Evolutionary conservation across 2,113 vertebrate genomes (phyloP).

Genomic region (Ranitomeya variabilis): DNA sequence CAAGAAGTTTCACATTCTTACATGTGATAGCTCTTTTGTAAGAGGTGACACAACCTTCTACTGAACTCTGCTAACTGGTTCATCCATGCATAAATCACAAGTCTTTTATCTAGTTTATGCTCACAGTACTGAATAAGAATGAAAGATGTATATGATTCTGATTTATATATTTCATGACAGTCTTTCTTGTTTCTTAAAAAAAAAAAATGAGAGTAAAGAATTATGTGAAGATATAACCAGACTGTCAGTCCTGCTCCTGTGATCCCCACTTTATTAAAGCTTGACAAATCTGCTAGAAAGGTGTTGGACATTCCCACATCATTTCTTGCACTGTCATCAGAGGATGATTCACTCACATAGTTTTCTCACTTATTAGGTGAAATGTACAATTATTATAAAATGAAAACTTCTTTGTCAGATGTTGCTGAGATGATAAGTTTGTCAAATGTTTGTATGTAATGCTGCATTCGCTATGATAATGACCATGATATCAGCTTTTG

Average conservation of each 20-base stretch:
- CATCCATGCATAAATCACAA: not conserved
- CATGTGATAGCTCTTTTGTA: not conserved
- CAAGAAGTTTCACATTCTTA: not conserved
- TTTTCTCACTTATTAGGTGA: conserved; percentile 3
- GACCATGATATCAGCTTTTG: too few relatives aligned
- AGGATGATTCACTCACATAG: not conserved
- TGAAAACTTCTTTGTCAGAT: not conserved
- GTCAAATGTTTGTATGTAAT: not conserved
- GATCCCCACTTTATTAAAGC: not conserved
- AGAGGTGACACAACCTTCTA: not conserved
- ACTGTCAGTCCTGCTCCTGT: not conserved
- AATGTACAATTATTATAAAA: not conserved
- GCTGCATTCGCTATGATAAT: not conserved
- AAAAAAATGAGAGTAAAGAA: not conserved
- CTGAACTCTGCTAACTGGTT: not conserved
- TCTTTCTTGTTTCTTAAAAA: not conserved
- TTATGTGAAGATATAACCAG: not conserved
- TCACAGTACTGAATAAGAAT: not conserved
- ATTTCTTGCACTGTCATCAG: not conserved
- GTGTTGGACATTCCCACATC: not conserved
- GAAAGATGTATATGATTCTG: not conserved
- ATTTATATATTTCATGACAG: not conserved
- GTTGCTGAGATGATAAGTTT: not conserved
- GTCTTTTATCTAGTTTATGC: not conserved
- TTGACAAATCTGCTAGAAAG: not conserved